Percentiles rank a stretch among this genome's conserved stretches.
phyloP scores from a whole-genome alignment of 1,140 invertebrate genomes.

The Euborellia annulipes region DNA sequence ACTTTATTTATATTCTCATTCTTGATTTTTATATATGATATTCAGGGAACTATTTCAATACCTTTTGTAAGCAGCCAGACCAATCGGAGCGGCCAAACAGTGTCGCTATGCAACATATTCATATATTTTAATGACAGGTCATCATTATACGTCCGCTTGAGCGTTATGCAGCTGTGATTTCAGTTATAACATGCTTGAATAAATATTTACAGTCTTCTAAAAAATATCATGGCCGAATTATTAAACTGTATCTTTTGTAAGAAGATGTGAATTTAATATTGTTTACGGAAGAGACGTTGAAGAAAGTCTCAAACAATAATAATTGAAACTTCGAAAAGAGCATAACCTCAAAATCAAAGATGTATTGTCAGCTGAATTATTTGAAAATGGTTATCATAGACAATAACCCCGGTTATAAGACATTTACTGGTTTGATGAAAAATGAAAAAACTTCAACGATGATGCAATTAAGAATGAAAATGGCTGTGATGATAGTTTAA shows the following conservation, averaged over 20 bases:
- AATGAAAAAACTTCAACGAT: neutral
- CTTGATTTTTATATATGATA: slow-evolving; percentile 14
- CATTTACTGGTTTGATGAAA: neutral
- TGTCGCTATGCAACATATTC: slow-evolving; percentile 8
- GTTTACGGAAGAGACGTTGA: slow-evolving; percentile 1
- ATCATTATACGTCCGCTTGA: neutral
- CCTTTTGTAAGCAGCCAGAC: slow-evolving; percentile 11
- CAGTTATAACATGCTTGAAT: neutral
- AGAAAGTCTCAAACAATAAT: slow-evolving; percentile 1
- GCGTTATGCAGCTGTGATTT: slow-evolving; percentile 1
- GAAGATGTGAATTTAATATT: slow-evolving; percentile 2
- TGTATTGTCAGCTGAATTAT: neutral
- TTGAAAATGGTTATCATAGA: slow-evolving; percentile 2
- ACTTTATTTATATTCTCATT: slow-evolving; percentile 11
- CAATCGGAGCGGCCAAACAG: slow-evolving; percentile 11
- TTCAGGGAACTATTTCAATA: slow-evolving; percentile 12
- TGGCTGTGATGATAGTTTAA: too few species aligned
- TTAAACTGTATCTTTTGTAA: slow-evolving; percentile 2
- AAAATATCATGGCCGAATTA: slow-evolving; percentile 3
- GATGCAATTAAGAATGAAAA: too few species aligned
- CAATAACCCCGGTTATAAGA: neutral
- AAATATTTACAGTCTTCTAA: neutral
- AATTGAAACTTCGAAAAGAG: slow-evolving; percentile 1
- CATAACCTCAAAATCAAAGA: neutral
- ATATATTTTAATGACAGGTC: neutral